A percentile compares a stretch with the other conserved stretches of the same genome.
Evolutionary conservation across 2,888 invertebrate species (phyloP).

Genomic region (Lycia hirtaria): DNA sequence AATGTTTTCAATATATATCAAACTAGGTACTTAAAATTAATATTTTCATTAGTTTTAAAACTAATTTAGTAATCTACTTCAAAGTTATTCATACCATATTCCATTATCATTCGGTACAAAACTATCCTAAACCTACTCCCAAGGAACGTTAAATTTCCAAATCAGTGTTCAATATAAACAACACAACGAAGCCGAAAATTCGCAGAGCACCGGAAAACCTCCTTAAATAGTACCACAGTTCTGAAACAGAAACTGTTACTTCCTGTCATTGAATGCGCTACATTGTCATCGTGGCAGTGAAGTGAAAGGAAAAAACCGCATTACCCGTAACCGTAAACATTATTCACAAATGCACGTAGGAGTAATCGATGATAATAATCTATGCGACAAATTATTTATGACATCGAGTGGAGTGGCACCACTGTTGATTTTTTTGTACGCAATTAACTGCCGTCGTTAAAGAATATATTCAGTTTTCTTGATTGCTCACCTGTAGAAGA

Average conservation of each 20-base stretch:
- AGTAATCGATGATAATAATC: slow-evolving; percentile 22
- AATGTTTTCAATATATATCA: no score
- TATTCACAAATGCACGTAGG: slow-evolving; percentile 15
- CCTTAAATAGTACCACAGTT: not conserved
- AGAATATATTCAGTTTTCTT: not conserved
- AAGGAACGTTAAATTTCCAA: no score
- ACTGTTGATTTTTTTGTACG: not conserved
- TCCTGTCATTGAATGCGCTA: slow-evolving; percentile 9
- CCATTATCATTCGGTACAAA: no score
- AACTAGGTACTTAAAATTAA: no score
- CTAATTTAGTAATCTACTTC: no score
- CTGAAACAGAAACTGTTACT: slow-evolving; percentile 5
- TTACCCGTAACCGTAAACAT: slow-evolving; percentile 9
- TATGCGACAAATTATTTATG: not conserved
- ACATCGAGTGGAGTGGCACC: not conserved
- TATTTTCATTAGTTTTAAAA: no score
- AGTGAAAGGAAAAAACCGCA: slow-evolving; percentile 18
- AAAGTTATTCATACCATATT: no score
- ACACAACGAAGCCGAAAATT: no score
- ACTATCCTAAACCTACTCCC: no score
- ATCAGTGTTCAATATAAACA: no score
- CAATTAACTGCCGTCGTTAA: not conserved
- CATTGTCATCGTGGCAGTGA: slow-evolving; percentile 11
- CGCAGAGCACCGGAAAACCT: not conserved
- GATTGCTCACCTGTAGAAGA: not conserved